Conservation (phyloP, 2,888 invertebrate genomes). For the Agrotis segetum region DNA sequence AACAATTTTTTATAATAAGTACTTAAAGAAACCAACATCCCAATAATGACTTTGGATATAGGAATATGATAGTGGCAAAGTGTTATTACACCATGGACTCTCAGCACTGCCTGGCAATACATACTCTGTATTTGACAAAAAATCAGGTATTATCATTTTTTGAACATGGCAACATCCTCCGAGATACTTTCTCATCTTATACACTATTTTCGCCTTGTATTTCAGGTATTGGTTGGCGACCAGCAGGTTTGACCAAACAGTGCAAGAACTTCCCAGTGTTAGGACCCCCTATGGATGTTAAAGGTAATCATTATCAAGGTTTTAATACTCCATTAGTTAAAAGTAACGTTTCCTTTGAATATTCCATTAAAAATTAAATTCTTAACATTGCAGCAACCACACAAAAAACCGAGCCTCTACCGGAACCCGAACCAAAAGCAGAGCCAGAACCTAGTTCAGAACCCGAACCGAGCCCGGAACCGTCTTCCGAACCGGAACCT, state of each 20-base stretch:
- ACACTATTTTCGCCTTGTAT: slow-evolving; percentile 7
- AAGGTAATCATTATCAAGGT: slow-evolving; percentile 68
- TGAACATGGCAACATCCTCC: no score
- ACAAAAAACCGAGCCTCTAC: slow-evolving; percentile 66
- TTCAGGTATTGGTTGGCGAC: slow-evolving; percentile 97
- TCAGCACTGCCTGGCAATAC: slow-evolving; percentile 91
- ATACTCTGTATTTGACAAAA: slow-evolving; percentile 91
- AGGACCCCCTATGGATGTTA: slow-evolving; percentile 78
- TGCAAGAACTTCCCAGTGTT: slow-evolving; percentile 95
- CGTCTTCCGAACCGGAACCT: slow-evolving; percentile 73
- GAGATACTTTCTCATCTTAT: no score
- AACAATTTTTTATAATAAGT: no score
- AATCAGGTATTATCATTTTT: slow-evolving; percentile 83
- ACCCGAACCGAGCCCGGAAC: slow-evolving; percentile 68
- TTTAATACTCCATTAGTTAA: not conserved
- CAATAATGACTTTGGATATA: slow-evolving; percentile 98
- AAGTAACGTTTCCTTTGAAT: not conserved
- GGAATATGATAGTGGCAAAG: slow-evolving; percentile 94
- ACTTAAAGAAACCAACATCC: slow-evolving; percentile 97
- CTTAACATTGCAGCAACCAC: slow-evolving; percentile 71
- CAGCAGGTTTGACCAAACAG: slow-evolving; percentile 93
- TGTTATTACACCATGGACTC: slow-evolving; percentile 93
- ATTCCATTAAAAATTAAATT: not conserved
- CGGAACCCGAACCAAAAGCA: slow-evolving; percentile 72
- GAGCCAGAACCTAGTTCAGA: slow-evolving; percentile 66